Evolutionary conservation across 2,888 invertebrate genomes (phyloP).

Genomic region (Prenolepis imparis): DNA sequence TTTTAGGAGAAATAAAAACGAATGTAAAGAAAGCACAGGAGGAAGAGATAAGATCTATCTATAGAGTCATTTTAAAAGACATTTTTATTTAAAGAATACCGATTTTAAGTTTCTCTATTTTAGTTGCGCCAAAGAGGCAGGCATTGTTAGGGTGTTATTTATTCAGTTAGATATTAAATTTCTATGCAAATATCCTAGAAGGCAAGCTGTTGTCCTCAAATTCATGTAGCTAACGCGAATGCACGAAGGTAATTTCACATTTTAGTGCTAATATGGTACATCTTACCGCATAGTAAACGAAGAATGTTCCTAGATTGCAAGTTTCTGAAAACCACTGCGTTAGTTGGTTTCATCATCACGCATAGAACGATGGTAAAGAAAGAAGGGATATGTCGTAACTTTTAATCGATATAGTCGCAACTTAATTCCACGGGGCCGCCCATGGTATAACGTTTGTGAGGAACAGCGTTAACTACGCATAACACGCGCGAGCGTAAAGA

Average conservation of each 20-base stretch:
- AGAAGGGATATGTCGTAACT: constrained; percentile 16
- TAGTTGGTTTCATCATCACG: constrained; percentile 14
- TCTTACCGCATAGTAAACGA: neutral
- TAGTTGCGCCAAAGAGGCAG: neutral
- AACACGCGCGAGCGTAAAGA: neutral
- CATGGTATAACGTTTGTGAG: constrained; percentile 7
- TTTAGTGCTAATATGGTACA: constrained; percentile 24
- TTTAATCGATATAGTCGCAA: constrained; percentile 43
- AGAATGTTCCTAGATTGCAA: constrained; percentile 17
- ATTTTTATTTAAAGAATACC: neutral
- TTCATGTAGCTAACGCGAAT: constrained; percentile 5
- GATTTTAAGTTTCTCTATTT: neutral
- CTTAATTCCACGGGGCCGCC: constrained; percentile 1
- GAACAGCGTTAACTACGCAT: constrained; percentile 4
- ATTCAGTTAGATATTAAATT: neutral
- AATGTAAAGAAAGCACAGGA: neutral
- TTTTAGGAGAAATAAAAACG: neutral
- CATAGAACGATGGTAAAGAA: neutral
- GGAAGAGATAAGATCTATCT: neutral
- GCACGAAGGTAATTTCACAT: constrained; percentile 27
- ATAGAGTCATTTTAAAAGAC: neutral
- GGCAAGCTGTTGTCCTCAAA: neutral
- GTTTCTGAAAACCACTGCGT: constrained; percentile 4
- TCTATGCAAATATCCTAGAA: constrained; percentile 26
- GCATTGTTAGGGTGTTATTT: neutral